Percentiles rank a stretch among this genome's conserved stretches.
These are phyloP conservation scores for Lepus timidus DNA, from an alignment of 2,113 vertebrate species.

Conservation along the genomic window DNA sequence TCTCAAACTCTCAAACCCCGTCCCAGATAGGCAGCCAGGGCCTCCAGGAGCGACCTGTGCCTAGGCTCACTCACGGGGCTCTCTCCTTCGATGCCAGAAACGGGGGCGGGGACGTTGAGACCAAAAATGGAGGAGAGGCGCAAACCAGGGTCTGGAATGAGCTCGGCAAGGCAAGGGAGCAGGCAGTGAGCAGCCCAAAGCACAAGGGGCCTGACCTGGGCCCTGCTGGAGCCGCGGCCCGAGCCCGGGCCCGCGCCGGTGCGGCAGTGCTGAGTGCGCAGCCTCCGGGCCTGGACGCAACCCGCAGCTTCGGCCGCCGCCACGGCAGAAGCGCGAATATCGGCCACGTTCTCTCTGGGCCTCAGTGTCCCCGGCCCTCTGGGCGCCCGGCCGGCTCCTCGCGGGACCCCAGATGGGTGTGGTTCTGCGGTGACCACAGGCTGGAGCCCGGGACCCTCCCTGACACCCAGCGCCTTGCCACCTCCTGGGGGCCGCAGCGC, in stretches of 20 bases:
- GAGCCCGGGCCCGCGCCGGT: neutral
- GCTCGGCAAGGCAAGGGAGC: neutral
- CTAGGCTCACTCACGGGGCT: rapidly evolving
- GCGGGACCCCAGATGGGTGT: rapidly evolving
- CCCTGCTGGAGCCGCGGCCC: neutral
- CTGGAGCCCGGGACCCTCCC: rapidly evolving
- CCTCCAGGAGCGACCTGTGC: neutral
- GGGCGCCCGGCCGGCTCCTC: neutral
- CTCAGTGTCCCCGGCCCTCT: neutral
- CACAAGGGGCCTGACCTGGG: rapidly evolving
- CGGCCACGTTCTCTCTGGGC: rapidly evolving
- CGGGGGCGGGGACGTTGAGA: neutral
- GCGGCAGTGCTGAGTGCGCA: rapidly evolving
- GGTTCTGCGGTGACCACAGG: neutral
- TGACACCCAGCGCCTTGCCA: neutral
- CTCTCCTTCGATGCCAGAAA: neutral
- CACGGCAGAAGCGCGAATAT: neutral
- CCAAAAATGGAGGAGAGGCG: neutral
- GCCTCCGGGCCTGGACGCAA: neutral
- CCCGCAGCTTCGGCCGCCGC: neutral
- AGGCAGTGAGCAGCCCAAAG: rapidly evolving
- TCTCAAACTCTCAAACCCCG: neutral
- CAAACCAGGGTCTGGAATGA: neutral
- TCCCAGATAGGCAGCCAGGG: neutral
- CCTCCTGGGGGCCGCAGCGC: neutral